These are phyloP conservation scores for Nixonia krombeini DNA, from an alignment of 1,140 invertebrate genomes.

Conservation along the genomic window DNA sequence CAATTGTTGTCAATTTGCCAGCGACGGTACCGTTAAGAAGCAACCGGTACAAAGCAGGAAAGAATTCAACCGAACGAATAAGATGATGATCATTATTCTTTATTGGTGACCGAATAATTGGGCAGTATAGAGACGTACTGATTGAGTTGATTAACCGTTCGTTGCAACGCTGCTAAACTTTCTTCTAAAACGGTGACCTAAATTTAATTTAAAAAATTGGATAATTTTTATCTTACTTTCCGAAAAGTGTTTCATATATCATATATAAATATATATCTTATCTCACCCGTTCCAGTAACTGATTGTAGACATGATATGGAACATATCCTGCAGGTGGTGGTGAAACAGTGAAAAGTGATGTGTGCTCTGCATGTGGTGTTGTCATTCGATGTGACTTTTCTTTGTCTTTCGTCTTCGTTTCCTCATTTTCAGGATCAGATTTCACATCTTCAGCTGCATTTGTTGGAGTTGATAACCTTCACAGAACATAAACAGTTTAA, in stretches of 20 bases:
- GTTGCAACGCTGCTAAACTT: slow-evolving; percentile 60
- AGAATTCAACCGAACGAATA: too few species aligned
- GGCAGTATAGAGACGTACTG: slow-evolving; percentile 52
- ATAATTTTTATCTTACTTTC: slow-evolving; percentile 7
- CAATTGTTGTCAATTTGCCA: too few species aligned
- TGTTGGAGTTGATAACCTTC: slow-evolving; percentile 28
- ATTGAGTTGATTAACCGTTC: slow-evolving; percentile 60
- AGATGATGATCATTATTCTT: slow-evolving; percentile 57
- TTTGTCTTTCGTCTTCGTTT: slow-evolving; percentile 53
- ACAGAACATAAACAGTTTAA: slow-evolving; percentile 2
- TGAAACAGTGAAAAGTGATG: slow-evolving; percentile 29
- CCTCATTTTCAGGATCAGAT: slow-evolving; percentile 50
- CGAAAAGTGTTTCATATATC: background rate
- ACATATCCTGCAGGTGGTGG: slow-evolving; percentile 58
- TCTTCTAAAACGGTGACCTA: slow-evolving; percentile 62
- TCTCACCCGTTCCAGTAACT: slow-evolving; percentile 65
- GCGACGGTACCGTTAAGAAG: slow-evolving; percentile 15
- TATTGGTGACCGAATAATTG: slow-evolving; percentile 53
- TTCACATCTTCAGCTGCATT: slow-evolving; percentile 42
- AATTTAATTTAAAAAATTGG: slow-evolving; percentile 1
- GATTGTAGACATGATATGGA: slow-evolving; percentile 64
- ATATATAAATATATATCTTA: too few species aligned
- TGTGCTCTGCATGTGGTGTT: slow-evolving; percentile 29
- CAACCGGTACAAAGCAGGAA: slow-evolving; percentile 23
- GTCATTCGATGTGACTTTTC: slow-evolving; percentile 46